Evolutionary conservation across 2,888 invertebrate genomes (phyloP).

Genomic region (Trachelus tabidus): DNA sequence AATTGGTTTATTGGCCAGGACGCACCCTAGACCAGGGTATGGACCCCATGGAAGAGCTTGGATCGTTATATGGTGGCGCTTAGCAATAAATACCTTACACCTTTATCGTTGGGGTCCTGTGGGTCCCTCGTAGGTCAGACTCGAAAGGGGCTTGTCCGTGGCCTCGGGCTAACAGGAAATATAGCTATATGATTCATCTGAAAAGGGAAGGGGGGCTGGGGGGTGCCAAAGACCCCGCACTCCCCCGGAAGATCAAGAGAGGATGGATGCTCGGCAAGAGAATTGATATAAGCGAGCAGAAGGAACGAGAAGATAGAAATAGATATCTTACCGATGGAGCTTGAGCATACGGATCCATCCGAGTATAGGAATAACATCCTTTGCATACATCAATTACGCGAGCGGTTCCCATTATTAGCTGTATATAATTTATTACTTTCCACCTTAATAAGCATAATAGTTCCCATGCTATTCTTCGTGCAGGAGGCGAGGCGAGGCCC

Average conservation of each 20-base stretch:
- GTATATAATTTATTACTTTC: constrained; percentile 65
- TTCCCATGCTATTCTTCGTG: constrained; percentile 58
- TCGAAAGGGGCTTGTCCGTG: too few relatives aligned
- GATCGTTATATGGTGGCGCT: constrained; percentile 44
- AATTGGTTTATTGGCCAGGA: constrained; percentile 57
- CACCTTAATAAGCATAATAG: constrained; percentile 65
- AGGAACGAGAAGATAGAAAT: too few relatives aligned
- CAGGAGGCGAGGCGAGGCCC: constrained; percentile 23
- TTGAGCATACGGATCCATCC: too few relatives aligned
- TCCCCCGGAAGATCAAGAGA: too few relatives aligned
- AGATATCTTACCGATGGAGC: too few relatives aligned
- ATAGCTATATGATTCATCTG: too few relatives aligned
- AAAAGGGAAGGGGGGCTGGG: too few relatives aligned
- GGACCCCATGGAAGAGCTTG: constrained; percentile 20
- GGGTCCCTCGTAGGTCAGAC: background rate
- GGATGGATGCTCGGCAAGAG: too few relatives aligned
- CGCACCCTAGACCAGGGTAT: constrained; percentile 7
- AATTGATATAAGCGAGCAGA: too few relatives aligned
- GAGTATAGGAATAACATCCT: constrained; percentile 39
- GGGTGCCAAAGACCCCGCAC: too few relatives aligned
- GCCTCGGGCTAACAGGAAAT: too few relatives aligned
- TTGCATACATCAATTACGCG: constrained; percentile 62
- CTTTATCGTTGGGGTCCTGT: constrained; percentile 30
- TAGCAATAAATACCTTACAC: constrained; percentile 53
- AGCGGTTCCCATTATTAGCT: constrained; percentile 60